Conservation (phyloP, 2,888 invertebrate genomes). For the Liposcelis brunnea region DNA sequence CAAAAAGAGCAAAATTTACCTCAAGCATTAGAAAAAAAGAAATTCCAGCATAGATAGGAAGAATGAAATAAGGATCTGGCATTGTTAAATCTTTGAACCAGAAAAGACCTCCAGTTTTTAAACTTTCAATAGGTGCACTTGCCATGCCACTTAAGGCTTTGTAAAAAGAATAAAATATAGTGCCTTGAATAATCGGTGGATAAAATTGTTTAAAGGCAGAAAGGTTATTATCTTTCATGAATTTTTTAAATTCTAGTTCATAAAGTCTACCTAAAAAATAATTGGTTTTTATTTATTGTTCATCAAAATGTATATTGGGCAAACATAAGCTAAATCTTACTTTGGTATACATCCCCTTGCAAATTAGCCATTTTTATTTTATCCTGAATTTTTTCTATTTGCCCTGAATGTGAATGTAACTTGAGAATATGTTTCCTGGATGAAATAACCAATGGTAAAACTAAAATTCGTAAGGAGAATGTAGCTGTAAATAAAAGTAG, state of each 20-base stretch:
- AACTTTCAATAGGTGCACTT: conserved; percentile 75
- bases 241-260: conserved; percentile 58
- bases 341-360: too few species aligned
- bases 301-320: too few species aligned
- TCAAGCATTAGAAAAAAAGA: too few species aligned
- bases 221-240: conserved; percentile 66
- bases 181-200: conserved; percentile 59
- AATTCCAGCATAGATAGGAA: conserved; percentile 40
- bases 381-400: too few species aligned
- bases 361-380: too few species aligned
- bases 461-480: neutral
- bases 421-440: too few species aligned
- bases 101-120: conserved; percentile 68
- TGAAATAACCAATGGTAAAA: neutral
- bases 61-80: conserved; percentile 71
- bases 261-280: conserved; percentile 41
- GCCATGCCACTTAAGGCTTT: conserved; percentile 77
- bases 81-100: conserved; percentile 91
- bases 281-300: too few species aligned
- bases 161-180: conserved; percentile 88
- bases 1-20: too few species aligned
- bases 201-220: conserved; percentile 65
- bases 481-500: conserved; percentile 1
- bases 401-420: too few species aligned
- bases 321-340: too few species aligned